A percentile compares a stretch with the other conserved stretches of the same genome.
These are phyloP conservation scores for Thunnus albacares DNA, from an alignment of 2,797 vertebrate species.

Conservation along the genomic window DNA sequence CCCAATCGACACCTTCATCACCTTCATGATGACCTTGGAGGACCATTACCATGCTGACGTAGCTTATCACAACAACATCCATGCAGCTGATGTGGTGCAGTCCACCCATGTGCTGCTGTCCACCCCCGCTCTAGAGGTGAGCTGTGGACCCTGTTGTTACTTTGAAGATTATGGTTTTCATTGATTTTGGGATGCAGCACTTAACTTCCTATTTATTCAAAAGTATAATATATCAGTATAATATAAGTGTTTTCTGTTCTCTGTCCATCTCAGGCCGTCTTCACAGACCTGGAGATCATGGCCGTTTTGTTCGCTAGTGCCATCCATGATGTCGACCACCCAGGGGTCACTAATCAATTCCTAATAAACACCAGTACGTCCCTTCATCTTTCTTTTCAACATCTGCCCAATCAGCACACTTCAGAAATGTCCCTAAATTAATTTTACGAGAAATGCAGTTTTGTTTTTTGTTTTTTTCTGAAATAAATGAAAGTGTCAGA, in stretches of 20 bases:
- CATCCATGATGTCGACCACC: constrained; percentile 96
- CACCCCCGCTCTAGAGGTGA: constrained; percentile 92
- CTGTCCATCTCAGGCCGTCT: constrained; percentile 87
- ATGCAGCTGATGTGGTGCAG: constrained; percentile 95
- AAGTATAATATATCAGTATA: background rate
- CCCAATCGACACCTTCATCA: constrained; percentile 90
- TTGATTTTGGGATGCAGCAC: background rate
- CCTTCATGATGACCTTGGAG: constrained; percentile 94
- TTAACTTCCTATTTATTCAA: background rate
- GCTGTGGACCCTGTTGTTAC: background rate
- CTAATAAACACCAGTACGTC: constrained; percentile 95
- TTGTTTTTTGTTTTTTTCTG: background rate
- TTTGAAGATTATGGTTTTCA: background rate
- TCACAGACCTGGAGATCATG: constrained; percentile 95
- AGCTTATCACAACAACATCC: constrained; percentile 95
- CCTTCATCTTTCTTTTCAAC: background rate
- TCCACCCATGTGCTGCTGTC: constrained; percentile 94
- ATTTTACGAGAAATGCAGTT: background rate
- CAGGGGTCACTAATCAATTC: constrained; percentile 96
- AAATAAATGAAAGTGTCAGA: background rate
- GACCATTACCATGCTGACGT: constrained; percentile 93
- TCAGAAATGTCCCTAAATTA: background rate
- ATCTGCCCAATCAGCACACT: background rate
- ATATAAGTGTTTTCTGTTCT: background rate
- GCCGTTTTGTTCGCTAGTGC: constrained; percentile 94